phyloP scores from a whole-genome alignment of 2,888 invertebrate genomes.

The Aphodius sticticus region DNA sequence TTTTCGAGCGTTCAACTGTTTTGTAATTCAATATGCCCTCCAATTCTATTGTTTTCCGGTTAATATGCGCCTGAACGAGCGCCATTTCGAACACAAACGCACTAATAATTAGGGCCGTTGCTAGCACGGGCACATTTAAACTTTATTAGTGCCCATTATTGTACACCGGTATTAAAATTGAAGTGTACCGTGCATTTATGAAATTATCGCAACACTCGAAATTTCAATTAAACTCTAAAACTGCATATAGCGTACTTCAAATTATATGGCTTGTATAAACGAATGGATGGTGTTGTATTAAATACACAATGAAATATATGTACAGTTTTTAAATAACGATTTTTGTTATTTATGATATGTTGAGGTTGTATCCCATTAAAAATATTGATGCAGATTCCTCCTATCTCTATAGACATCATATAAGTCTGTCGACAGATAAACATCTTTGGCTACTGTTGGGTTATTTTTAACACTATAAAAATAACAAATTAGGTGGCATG shows the following conservation, averaged over 20 bases:
- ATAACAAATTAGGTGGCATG: not conserved
- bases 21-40: not conserved
- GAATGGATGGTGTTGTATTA: not conserved
- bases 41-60: slow-evolving; percentile 4
- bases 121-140: not conserved
- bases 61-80: not conserved
- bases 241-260: not conserved
- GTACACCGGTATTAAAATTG: not conserved
- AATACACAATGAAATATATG: too few species aligned
- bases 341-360: not conserved
- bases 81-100: not conserved
- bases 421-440: not conserved
- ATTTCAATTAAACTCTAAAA: not conserved
- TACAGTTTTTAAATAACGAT: too few species aligned
- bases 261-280: not conserved
- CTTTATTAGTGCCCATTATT: not conserved
- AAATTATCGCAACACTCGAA: not conserved
- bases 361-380: not conserved
- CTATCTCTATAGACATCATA: not conserved
- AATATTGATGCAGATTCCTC: not conserved
- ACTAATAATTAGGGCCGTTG: not conserved
- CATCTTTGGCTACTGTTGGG: not conserved
- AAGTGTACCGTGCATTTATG: not conserved
- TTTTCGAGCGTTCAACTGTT: not conserved
- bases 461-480: not conserved